Conservation (phyloP, 35 echinoderm and acorn worm species). For the Holothuria glaberrima region DNA sequence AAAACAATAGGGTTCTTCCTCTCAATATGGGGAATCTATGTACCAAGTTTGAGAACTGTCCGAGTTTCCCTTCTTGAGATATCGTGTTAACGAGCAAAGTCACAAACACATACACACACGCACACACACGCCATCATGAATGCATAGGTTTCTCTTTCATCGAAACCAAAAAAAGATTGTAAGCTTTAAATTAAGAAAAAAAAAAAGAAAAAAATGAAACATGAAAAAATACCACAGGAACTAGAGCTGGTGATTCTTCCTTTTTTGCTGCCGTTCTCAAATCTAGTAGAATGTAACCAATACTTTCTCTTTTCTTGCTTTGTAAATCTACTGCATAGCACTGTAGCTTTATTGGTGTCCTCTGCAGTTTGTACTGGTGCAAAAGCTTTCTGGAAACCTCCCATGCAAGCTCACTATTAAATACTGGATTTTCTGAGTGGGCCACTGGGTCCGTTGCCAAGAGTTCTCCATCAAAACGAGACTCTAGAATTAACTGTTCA, state of each 20-base stretch:
- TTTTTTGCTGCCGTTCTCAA: conserved; percentile 75
- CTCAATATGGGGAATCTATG: too few species aligned
- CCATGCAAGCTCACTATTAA: conserved; percentile 91
- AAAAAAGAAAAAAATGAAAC: too few species aligned
- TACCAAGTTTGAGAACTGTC: too few species aligned
- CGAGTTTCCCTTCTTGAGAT: too few species aligned
- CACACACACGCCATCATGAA: too few species aligned
- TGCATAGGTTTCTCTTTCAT: too few species aligned
- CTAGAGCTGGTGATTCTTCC: conserved; percentile 70
- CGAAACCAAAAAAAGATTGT: too few species aligned
- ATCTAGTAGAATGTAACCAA: conserved; percentile 87
- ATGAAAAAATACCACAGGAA: conserved; percentile 64
- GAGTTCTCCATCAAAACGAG: conserved; percentile 90
- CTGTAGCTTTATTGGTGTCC: conserved; percentile 93
- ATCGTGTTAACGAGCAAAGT: too few species aligned
- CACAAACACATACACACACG: too few species aligned
- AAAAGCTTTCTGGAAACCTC: conserved; percentile 85
- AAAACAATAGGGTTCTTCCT: too few species aligned
- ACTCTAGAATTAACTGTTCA: conserved; percentile 83
- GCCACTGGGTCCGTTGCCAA: conserved; percentile 84
- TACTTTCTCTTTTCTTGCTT: conserved; percentile 74
- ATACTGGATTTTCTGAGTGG: conserved; percentile 79
- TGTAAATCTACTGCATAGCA: conserved; percentile 72
- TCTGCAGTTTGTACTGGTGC: conserved; percentile 88
- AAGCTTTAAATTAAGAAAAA: too few species aligned